phyloP scores from a whole-genome alignment of 2,797 vertebrate species.

The Amblyraja radiata region DNA sequence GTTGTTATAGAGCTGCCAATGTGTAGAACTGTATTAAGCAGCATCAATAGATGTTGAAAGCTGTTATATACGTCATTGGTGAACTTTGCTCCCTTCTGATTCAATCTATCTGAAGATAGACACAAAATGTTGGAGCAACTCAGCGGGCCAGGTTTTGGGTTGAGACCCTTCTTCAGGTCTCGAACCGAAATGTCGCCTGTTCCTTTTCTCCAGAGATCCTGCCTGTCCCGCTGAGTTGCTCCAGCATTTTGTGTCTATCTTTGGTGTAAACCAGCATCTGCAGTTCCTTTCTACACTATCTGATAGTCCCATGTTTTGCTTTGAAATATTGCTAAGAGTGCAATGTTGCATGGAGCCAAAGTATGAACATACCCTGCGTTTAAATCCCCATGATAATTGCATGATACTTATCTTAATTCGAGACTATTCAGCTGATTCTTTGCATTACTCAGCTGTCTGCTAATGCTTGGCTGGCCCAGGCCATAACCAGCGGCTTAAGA shows the following conservation, averaged over 20 bases:
- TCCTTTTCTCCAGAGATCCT: too few species aligned
- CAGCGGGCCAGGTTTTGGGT: too few species aligned
- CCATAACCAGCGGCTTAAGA: background rate
- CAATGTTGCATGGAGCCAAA: background rate
- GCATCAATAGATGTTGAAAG: background rate
- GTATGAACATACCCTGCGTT: background rate
- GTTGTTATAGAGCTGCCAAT: too few species aligned
- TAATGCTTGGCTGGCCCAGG: background rate
- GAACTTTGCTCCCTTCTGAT: background rate
- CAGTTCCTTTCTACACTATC: too few species aligned
- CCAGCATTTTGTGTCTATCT: too few species aligned
- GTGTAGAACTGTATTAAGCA: background rate
- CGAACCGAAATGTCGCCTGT: too few species aligned
- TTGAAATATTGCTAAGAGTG: background rate
- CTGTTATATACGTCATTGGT: background rate
- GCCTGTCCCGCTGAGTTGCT: too few species aligned
- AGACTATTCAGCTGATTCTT: background rate
- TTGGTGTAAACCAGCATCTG: too few species aligned
- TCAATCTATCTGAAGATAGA: background rate
- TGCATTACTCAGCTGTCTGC: background rate
- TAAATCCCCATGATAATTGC: background rate
- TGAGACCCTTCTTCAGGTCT: too few species aligned
- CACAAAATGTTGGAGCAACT: too few species aligned
- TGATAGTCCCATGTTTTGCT: background rate
- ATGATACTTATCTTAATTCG: background rate